Evolutionary conservation across 2,113 vertebrate species (phyloP).

Genomic region (Cyphomyrus plagiostoma): DNA sequence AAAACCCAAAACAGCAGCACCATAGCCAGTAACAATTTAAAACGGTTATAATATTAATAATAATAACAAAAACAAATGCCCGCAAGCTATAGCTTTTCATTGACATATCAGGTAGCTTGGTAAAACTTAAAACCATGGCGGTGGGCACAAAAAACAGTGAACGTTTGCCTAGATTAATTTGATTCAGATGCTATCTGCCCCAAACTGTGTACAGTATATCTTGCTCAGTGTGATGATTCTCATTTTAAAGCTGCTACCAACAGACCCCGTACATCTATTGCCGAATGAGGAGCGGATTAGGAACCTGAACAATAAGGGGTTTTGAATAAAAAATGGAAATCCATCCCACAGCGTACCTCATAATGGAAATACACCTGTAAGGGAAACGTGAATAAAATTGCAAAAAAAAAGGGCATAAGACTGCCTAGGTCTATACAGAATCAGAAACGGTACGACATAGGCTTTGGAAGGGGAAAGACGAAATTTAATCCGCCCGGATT

Average conservation of each 20-base stretch:
- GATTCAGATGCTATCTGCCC: not conserved
- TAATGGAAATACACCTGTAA: not conserved
- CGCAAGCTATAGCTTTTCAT: not conserved
- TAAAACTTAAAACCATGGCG: not conserved
- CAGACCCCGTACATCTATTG: not conserved
- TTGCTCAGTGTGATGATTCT: not conserved
- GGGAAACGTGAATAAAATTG: not conserved
- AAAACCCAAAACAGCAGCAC: conserved; percentile 12
- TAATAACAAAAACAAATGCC: not conserved
- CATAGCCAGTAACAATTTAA: not conserved
- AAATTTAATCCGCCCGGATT: not conserved
- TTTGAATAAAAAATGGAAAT: not conserved
- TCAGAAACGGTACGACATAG: not conserved
- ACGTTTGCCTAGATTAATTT: not conserved
- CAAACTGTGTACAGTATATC: not conserved
- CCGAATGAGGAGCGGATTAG: not conserved
- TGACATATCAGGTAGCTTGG: not conserved
- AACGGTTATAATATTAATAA: not conserved
- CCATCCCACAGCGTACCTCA: not conserved
- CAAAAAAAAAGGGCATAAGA: not conserved
- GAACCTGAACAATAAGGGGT: not conserved
- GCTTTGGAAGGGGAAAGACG: not conserved
- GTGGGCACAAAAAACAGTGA: not conserved
- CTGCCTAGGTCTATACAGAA: not conserved
- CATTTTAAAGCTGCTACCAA: not conserved